Evolutionary conservation across 1,140 invertebrate species (phyloP), one percentile per base, ranked within the genome.

Genomic region (Atta texana): DNA sequence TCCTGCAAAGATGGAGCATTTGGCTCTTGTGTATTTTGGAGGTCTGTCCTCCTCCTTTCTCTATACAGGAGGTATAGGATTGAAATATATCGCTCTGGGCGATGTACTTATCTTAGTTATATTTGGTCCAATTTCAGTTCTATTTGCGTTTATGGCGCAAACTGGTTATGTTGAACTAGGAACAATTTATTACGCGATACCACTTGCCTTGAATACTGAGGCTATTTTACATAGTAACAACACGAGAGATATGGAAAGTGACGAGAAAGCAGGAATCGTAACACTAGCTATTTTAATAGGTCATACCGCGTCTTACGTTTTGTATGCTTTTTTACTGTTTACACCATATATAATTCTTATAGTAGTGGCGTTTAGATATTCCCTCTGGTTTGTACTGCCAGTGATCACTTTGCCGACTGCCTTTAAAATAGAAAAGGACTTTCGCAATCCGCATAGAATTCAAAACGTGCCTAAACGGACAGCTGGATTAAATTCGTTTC

Each of bases 201-300:
- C 99, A 12, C 94, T 99, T 86, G 98, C 98, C 8, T 95, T 99
- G 1, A 99, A 99, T 91, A 99, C 98, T 12, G 98, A 99, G 94
- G 98, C 98, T 34, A 99, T 99, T 91, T 95, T 99, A 66, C 98
- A 99, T 93, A 98, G 98, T 91, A 99, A 99, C 91, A 99, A 99
- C 93, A 98, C 98, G 1, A 96, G 98, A 87, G 98, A 99, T 95
- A 96, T 98, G 88, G 98, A 98, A 85, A 97, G 96, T 87, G 98
- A 99, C 93, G 97, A 96, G 72, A 96, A 96, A 92, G 98, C 97
- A 81, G 98, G 98, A 59, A 98, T 98, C 87, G 98, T 99, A 0
- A 99, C 98, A 7, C 94, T 99, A 88, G 98, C 99, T 10, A 99
- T 99, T 92, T 94, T 99, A n/a, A 97, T 99, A 90, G 99, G 98